phyloP scores from a whole-genome alignment of 2,888 invertebrate genomes.

The Phortica magna region DNA sequence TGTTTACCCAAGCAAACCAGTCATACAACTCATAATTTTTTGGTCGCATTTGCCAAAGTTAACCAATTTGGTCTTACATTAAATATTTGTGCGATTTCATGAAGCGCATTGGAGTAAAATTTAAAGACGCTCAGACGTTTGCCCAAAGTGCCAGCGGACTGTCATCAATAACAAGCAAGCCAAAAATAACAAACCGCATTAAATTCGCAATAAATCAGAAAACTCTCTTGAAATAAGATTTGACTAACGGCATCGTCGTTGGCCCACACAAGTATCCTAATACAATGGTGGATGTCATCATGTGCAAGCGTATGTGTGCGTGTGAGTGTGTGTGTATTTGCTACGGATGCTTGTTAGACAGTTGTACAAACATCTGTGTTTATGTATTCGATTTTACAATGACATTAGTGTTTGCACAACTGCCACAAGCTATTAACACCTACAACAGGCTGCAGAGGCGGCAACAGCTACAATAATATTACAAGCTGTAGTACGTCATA shows the following conservation, averaged over 20 bases:
- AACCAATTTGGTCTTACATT: not conserved
- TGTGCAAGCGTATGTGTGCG: too few species aligned
- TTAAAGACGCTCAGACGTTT: not conserved
- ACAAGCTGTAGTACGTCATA: slow-evolving; percentile 14
- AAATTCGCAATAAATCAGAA: slow-evolving; percentile 30
- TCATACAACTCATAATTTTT: too few species aligned
- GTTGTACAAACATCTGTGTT: not conserved
- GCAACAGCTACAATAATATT: slow-evolving; percentile 2
- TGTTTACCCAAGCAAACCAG: too few species aligned
- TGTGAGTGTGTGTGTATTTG: too few species aligned
- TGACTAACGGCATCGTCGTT: not conserved
- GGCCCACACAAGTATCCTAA: not conserved
- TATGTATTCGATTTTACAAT: not conserved
- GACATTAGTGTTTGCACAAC: slow-evolving; percentile 13
- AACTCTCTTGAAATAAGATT: not conserved
- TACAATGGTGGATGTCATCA: not conserved
- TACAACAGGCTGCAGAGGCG: slow-evolving; percentile 6
- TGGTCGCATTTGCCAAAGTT: too few species aligned
- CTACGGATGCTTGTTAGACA: too few species aligned
- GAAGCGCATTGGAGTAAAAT: not conserved
- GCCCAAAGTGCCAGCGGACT: not conserved
- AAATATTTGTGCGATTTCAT: not conserved
- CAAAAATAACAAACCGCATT: slow-evolving; percentile 15
- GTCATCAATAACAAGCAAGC: slow-evolving; percentile 19
- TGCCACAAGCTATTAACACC: slow-evolving; percentile 30